Base-by-base conservation (phyloP, 2,888 invertebrate genomes). In the Hirudinaria manillensis region DNA sequence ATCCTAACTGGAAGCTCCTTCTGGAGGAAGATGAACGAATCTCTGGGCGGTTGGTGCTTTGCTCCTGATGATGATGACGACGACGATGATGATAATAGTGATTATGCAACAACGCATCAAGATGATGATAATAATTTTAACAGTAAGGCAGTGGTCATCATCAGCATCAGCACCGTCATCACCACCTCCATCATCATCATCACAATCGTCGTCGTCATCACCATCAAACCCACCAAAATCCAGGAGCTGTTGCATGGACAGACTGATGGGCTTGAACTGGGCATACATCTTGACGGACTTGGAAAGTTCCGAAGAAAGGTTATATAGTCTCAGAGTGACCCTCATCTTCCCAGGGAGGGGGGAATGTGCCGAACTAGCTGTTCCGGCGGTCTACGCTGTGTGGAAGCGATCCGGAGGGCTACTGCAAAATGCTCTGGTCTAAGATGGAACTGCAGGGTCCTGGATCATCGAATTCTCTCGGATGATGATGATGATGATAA, bases 1-100 rank as follows among this genome's bases (percentile, higher is more conserved):
- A 99, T 87, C 77, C 99, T 90, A 24, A 97, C 96, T 32, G 98
- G 97, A 76, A 99, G 87, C 87, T 99, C 99, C 86, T 98, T 96
- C 77, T 94, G 89, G 7, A 99, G 89, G 85, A 99, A 99, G 80
- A 93, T 88, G 84, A 90, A 98, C 0, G 97, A 98, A 83, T 93
- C 92, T 81, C 90, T 90, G 85, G 96, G 84, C 77, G 81, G 81
- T 66, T 82, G 83, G 76, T 81, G 80, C 77, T 83, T 81, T 0
- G 72, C 70, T 13, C 76, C 76, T 76, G 74, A 45, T 10, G 45
- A 45, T 45, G 45, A 45, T 45, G 45, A 45, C 1, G 13, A 72
- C 4, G n/a, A 27, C 19, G 24, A 36, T 27, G 29, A 73, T 65
- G 34, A 70, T 70, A 27, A n/a, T n/a, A 34, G 24, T 6, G 32